Conservation (phyloP, 2,797 vertebrate species). For the Valencia hispanica region DNA sequence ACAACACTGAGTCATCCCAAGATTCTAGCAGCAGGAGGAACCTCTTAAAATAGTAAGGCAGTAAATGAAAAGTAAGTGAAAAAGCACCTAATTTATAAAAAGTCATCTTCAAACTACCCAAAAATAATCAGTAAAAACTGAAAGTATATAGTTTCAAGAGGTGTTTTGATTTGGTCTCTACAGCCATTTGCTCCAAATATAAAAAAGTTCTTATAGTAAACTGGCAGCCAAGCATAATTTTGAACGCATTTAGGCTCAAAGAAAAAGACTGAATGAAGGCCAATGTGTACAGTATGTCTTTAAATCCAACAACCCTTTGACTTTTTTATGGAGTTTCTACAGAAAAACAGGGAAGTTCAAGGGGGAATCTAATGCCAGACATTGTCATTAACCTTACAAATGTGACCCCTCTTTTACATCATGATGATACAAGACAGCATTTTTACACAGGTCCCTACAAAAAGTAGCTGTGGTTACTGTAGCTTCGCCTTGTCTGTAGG, state of each 20-base stretch:
- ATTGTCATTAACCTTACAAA: not conserved
- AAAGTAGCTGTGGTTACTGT: not conserved
- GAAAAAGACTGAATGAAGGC: too few species aligned
- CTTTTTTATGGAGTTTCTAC: too few species aligned
- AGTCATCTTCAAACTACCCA: not conserved
- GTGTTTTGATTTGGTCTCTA: not conserved
- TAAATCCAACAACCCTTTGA: too few species aligned
- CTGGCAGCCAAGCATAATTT: too few species aligned
- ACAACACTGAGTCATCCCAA: not conserved
- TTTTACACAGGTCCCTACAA: not conserved
- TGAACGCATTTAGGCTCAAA: too few species aligned
- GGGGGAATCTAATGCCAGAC: not conserved
- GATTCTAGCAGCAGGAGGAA: too few species aligned
- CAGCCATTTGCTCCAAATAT: too few species aligned
- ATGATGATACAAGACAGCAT: not conserved
- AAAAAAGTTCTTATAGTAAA: too few species aligned
- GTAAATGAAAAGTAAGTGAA: not conserved
- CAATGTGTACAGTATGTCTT: too few species aligned
- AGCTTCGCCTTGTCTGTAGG: not conserved
- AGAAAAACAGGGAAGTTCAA: not conserved
- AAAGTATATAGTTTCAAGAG: not conserved
- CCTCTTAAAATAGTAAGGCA: not conserved
- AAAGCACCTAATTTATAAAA: not conserved
- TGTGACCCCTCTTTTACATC: not conserved
- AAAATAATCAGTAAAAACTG: not conserved